Evolutionary conservation across 2,888 invertebrate species (phyloP), one percentile per base, ranked within the genome.

Genomic region (Himalopsyche tibetana): DNA sequence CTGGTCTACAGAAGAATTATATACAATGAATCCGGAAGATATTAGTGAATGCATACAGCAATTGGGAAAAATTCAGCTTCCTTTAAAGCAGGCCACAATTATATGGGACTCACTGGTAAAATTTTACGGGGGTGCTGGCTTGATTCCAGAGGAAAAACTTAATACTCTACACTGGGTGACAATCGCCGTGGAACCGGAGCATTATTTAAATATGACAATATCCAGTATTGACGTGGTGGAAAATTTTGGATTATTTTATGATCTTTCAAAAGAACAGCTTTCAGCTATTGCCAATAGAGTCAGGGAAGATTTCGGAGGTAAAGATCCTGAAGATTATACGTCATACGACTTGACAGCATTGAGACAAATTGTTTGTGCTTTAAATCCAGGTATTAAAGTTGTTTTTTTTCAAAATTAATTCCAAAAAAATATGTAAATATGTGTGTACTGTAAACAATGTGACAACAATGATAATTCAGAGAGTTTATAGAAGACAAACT

Each of bases 311-410:
- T 95, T 94, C 90, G 91, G 92, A 1, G 91, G 91, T 0, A 95
- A 95, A 90, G 91, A 91, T 45, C 93, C 94, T 0, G 92, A 93
- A 87, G 94, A 94, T 87, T 94, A 94, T 89, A 94, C 94, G 0
- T 92, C 91, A 88, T 94, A 93, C 86, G 95, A 95, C 90, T 90
- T 95, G 83, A 90, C 90, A 63, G 93, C 93, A 0, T 89, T 95
- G 84, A 91, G 92, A 55, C 94, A 94, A 89, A 93, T 95, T 87
- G 89, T 94, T 3, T 95, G 95, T 89, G 92, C 92, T n/a, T 94
- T 94, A 84, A 94, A 94, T 89, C 90, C 90, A 42, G 74, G 74
- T 74, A 92, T 74, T 0, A 4, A 19, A 5, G 5, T 55, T 56
- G n/a, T 56, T 56, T 19, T 56, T 56, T 51, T 51, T 51, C 11